phyloP scores from a whole-genome alignment of 2,888 invertebrate species.

The Uloborus plumipes region DNA sequence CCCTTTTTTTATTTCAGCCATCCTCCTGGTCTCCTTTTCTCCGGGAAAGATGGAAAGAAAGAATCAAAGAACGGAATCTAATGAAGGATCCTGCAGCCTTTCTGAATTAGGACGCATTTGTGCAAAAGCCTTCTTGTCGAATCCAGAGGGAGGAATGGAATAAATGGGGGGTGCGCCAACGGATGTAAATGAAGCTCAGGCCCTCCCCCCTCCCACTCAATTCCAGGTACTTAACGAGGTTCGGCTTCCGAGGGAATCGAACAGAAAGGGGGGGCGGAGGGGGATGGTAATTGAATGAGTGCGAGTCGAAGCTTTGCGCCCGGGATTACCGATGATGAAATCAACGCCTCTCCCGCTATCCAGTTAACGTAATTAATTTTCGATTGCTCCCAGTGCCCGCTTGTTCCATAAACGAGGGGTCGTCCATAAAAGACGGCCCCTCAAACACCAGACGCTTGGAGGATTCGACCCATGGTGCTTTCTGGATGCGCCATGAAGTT shows the following conservation, averaged over 20 bases:
- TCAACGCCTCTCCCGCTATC: conserved; percentile 63
- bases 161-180: conserved; percentile 17
- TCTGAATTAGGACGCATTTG: conserved; percentile 60
- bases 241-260: conserved; percentile 11
- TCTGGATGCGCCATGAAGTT: no score
- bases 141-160: conserved; percentile 10
- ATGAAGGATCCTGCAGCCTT: conserved; percentile 57
- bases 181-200: conserved; percentile 62
- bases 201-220: conserved; percentile 40
- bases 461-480: no score
- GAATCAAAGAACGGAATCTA: conserved; percentile 63
- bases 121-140: conserved; percentile 43
- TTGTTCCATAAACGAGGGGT: conserved; percentile 14
- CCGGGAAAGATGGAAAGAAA: conserved; percentile 43
- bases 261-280: background rate
- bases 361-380: conserved; percentile 65
- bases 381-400: conserved; percentile 55
- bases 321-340: conserved; percentile 64
- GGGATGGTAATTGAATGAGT: conserved; percentile 34
- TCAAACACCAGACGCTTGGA: no score
- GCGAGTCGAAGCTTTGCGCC: conserved; percentile 51
- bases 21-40: conserved; percentile 17
- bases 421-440: conserved; percentile 31
- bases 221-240: conserved; percentile 64
- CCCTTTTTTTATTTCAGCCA: conserved; percentile 16